Percentiles rank a stretch among this genome's conserved stretches.
Conservation (phyloP, 2,113 vertebrate genomes). For the Corynorhinus townsendii region DNA sequence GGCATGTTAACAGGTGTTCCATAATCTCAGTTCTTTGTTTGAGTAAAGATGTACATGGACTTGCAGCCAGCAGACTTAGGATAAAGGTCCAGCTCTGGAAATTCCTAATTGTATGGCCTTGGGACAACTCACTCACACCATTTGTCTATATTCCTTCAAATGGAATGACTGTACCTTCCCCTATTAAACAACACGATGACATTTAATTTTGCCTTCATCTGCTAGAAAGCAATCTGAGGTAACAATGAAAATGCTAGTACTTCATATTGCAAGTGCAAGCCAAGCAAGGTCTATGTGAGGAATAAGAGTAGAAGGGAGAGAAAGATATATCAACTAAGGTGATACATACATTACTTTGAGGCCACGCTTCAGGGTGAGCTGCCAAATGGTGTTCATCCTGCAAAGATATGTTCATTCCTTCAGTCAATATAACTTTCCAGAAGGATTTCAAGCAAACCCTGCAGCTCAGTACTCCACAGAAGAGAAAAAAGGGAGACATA, state of each 20-base stretch:
- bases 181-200: neutral
- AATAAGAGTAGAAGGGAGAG: neutral
- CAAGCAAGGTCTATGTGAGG: neutral
- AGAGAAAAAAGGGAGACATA: neutral
- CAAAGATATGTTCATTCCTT: neutral
- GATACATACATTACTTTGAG: rapidly evolving
- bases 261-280: neutral
- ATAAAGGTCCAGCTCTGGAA: neutral
- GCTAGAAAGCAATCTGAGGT: neutral
- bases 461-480: neutral
- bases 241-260: neutral
- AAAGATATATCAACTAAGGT: neutral
- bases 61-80: neutral
- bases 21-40: neutral
- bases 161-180: neutral
- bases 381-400: neutral
- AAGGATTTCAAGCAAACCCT: neutral
- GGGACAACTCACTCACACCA: neutral
- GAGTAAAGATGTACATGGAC: neutral
- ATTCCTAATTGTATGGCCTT: neutral
- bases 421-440: neutral
- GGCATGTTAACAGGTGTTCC: neutral
- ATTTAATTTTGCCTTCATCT: neutral
- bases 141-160: neutral
- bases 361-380: neutral